Conservation (phyloP, 2,888 invertebrate genomes). For the Reticulitermes lucifugus region DNA sequence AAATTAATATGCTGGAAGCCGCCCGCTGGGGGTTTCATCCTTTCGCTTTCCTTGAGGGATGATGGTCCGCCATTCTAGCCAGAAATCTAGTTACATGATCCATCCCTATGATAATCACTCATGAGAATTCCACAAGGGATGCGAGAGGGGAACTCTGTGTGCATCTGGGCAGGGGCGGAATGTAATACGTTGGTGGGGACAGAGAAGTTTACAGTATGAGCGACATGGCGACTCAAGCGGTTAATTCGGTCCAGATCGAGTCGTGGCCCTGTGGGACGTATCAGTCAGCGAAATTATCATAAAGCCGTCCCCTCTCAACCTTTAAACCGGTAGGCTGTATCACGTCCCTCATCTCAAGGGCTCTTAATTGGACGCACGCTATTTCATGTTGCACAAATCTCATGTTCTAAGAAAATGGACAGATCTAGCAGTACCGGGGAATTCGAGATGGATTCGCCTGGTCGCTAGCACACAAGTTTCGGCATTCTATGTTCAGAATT, state of each 20-base stretch:
- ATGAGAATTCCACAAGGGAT: slow-evolving; percentile 33
- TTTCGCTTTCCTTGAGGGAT: slow-evolving; percentile 39
- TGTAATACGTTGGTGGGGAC: not conserved
- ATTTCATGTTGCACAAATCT: not conserved
- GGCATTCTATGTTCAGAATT: no score
- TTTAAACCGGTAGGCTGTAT: not conserved
- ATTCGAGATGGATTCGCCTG: no score
- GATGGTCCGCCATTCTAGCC: slow-evolving; percentile 26
- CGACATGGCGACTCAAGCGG: slow-evolving; percentile 28
- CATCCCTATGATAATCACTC: slow-evolving; percentile 40
- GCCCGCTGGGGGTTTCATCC: slow-evolving; percentile 21
- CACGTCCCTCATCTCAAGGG: not conserved
- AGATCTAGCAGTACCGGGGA: no score
- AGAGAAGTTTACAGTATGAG: slow-evolving; percentile 24
- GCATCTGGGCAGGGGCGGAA: not conserved
- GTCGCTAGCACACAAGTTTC: no score
- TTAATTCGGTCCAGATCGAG: slow-evolving; percentile 28
- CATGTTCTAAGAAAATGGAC: no score
- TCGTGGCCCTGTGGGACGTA: slow-evolving; percentile 19
- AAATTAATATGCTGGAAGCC: slow-evolving; percentile 41
- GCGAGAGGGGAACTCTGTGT: not conserved
- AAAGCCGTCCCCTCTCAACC: not conserved
- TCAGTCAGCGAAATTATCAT: slow-evolving; percentile 39
- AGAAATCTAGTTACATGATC: slow-evolving; percentile 42
- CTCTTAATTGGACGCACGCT: slow-evolving; percentile 9